A percentile compares a stretch with the other conserved stretches of the same genome.
phyloP scores from a whole-genome alignment of 2,888 invertebrate species.

The Ophonus ardosiacus region DNA sequence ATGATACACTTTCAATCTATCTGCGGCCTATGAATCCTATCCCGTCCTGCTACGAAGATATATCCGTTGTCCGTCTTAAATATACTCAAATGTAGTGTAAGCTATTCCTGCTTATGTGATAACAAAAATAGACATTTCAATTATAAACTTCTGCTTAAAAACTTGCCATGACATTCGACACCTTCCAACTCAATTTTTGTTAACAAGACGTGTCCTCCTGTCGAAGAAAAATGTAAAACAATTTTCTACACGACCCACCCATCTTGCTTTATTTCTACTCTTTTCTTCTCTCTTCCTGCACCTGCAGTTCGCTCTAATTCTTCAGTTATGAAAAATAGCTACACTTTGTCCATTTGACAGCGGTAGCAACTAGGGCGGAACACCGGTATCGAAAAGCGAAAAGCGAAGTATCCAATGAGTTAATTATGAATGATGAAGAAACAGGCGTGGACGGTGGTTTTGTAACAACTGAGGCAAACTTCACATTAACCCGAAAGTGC shows the following conservation, averaged over 20 bases:
- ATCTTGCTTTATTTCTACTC: background rate
- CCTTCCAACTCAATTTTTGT: slow-evolving; percentile 6
- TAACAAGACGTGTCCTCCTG: background rate
- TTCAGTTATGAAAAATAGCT: slow-evolving; percentile 49
- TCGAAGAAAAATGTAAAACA: slow-evolving; percentile 34
- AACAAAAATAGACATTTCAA: slow-evolving; percentile 34
- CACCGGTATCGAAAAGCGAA: slow-evolving; percentile 31
- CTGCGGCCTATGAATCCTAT: no score
- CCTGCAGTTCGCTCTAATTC: slow-evolving; percentile 45
- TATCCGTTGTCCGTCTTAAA: no score
- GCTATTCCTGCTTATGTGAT: background rate
- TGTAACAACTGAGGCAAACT: no score
- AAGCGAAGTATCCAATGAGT: slow-evolving; percentile 55
- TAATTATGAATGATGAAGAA: slow-evolving; percentile 38
- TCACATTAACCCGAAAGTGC: no score
- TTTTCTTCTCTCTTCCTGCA: background rate
- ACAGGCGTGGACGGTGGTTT: no score
- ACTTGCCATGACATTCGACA: background rate
- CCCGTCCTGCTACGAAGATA: no score
- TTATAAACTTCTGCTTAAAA: slow-evolving; percentile 1
- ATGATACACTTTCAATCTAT: no score
- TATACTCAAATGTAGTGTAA: no score
- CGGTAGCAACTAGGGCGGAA: slow-evolving; percentile 24
- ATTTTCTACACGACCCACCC: slow-evolving; percentile 40
- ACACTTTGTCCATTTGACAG: slow-evolving; percentile 57